Conservation (phyloP, 1,140 invertebrate genomes). For the Eufriesea mexicana region DNA sequence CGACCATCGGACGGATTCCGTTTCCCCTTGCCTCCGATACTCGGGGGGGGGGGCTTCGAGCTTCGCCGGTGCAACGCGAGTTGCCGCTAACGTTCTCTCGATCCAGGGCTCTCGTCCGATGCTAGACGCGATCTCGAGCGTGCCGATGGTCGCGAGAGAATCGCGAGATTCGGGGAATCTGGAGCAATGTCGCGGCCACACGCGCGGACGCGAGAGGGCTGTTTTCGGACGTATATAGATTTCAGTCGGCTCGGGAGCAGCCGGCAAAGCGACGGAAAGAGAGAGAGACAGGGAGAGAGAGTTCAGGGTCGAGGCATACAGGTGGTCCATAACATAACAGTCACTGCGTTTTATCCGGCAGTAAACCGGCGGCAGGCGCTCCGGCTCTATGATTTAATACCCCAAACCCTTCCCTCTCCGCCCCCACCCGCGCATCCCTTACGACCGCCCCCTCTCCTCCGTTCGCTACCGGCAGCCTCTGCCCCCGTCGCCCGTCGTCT, state of each 20-base stretch:
- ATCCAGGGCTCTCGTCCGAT: background rate
- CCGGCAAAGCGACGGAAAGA: conserved; percentile 60
- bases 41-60: conserved; percentile 7
- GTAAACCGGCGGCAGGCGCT: conserved; percentile 82
- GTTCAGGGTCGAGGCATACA: conserved; percentile 83
- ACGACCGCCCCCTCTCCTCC: conserved; percentile 60
- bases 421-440: conserved; percentile 55
- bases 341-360: conserved; percentile 83
- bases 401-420: conserved; percentile 71
- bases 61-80: background rate
- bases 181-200: conserved; percentile 46
- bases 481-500: conserved; percentile 17
- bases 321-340: conserved; percentile 83
- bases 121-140: too few species aligned
- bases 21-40: background rate
- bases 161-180: conserved; percentile 42
- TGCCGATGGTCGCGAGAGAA: too few species aligned
- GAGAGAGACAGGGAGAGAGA: conserved; percentile 54
- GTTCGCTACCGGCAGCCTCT: conserved; percentile 52
- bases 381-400: conserved; percentile 82
- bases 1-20: background rate
- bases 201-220: conserved; percentile 45
- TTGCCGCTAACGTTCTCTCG: background rate
- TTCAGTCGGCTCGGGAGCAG: conserved; percentile 69
- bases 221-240: conserved; percentile 77